These are phyloP conservation scores for Mormyrus lacerda DNA, from an alignment of 2,113 vertebrate species.

Conservation along the genomic window DNA sequence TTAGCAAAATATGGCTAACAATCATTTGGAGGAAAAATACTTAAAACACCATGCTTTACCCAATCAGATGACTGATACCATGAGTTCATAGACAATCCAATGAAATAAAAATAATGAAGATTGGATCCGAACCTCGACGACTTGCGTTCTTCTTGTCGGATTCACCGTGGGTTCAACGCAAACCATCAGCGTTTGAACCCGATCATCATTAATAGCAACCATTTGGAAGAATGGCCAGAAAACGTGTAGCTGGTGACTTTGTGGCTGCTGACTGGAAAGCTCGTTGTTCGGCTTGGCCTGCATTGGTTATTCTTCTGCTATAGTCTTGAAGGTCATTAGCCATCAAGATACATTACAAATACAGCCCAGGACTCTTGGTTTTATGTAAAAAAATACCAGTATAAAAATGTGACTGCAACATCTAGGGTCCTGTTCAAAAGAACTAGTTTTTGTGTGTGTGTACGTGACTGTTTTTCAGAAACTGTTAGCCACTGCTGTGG, in stretches of 20 bases:
- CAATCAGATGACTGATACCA: not conserved
- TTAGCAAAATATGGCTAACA: too few relatives aligned
- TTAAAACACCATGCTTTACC: not conserved
- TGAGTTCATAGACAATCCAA: not conserved
- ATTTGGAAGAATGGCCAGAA: constrained; percentile 7
- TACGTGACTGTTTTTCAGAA: constrained; percentile 37
- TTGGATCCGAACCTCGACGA: too few relatives aligned
- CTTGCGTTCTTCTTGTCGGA: not conserved
- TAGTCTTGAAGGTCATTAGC: constrained; percentile 37
- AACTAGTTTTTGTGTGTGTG: constrained; percentile 39
- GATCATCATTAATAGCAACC: not conserved
- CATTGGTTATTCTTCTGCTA: constrained; percentile 18
- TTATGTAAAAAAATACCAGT: constrained; percentile 36
- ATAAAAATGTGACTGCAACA: constrained; percentile 42
- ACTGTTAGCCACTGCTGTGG: constrained; percentile 31
- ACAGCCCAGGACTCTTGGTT: constrained; percentile 30
- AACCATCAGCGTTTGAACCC: not conserved
- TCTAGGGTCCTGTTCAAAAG: constrained; percentile 31
- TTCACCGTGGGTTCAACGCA: not conserved
- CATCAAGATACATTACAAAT: constrained; percentile 38
- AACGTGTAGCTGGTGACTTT: not conserved
- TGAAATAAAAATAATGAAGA: not conserved
- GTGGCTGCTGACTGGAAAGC: constrained; percentile 5
- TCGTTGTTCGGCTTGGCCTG: not conserved
- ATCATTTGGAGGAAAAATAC: not conserved